phyloP scores from a whole-genome alignment of 2,888 invertebrate species.

The Watsonalla binaria region DNA sequence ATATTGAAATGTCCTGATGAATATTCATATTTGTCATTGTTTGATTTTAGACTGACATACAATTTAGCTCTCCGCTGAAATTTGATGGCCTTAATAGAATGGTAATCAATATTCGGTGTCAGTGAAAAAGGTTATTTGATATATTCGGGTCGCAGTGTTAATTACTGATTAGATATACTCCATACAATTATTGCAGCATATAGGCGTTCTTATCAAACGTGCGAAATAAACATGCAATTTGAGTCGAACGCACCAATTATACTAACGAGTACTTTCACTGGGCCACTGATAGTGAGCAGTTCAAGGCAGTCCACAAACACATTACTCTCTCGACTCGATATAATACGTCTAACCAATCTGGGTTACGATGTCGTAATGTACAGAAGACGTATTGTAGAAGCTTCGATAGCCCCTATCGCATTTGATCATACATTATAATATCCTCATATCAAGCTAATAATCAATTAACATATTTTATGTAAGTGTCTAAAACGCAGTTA shows the following conservation, averaged over 20 bases:
- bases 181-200: conserved; percentile 42
- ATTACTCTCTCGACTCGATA: conserved; percentile 37
- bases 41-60: background rate
- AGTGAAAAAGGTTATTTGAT: background rate
- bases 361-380: conserved; percentile 29
- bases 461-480: background rate
- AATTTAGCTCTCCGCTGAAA: background rate
- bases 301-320: conserved; percentile 62
- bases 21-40: conserved; percentile 2
- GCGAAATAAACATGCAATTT: conserved; percentile 51
- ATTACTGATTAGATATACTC: background rate
- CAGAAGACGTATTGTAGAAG: conserved; percentile 14
- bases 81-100: background rate
- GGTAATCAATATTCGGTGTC: background rate
- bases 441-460: conserved; percentile 4
- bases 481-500: too few relatives aligned
- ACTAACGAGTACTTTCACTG: conserved; percentile 74
- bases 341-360: conserved; percentile 37
- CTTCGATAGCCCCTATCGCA: conserved; percentile 4
- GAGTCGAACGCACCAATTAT: conserved; percentile 60
- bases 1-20: conserved; percentile 7
- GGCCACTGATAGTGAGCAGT: conserved; percentile 51
- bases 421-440: conserved; percentile 4
- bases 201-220: conserved; percentile 57
- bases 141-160: too few relatives aligned